Percentiles rank a stretch among this genome's conserved stretches.
Evolutionary conservation across 2,113 vertebrate genomes (phyloP).

Genomic region (crab-eating macaque (Macaca fascicularis)): DNA sequence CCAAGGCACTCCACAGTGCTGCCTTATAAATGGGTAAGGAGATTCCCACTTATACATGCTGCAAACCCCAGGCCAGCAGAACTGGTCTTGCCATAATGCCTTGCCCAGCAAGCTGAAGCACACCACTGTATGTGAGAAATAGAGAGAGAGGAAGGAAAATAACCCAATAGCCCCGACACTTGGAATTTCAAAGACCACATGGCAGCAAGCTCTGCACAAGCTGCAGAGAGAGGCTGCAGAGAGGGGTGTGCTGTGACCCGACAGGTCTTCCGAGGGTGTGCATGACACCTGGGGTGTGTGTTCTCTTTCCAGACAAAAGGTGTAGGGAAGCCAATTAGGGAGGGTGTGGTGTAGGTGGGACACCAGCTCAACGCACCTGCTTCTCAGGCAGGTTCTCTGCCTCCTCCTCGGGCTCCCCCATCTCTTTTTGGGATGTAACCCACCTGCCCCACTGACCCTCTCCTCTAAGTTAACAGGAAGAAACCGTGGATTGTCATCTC

Average conservation of each 20-base stretch:
- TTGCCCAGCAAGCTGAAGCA: neutral
- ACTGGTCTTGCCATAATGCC: neutral
- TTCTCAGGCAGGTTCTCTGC: constrained; percentile 23
- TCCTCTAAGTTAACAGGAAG: neutral
- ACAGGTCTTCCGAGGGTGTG: constrained; percentile 56
- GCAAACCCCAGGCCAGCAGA: neutral
- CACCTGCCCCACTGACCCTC: neutral
- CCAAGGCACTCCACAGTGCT: neutral
- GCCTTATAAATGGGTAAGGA: neutral
- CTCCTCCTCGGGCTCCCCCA: neutral
- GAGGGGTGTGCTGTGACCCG: neutral
- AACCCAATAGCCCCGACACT: neutral
- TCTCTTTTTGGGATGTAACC: neutral
- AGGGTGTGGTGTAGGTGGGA: constrained; percentile 62
- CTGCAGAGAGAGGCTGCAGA: neutral
- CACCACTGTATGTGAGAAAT: neutral
- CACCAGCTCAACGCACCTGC: neutral
- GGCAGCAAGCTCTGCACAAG: neutral
- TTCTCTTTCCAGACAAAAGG: constrained; percentile 70
- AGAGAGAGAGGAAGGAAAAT: neutral
- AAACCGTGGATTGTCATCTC: neutral
- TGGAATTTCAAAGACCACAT: neutral
- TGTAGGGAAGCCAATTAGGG: constrained; percentile 77
- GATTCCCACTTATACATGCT: neutral
- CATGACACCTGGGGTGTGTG: constrained; percentile 65